Evolutionary conservation across 2,888 invertebrate species (phyloP).

Genomic region (Nomada fabriciana): DNA sequence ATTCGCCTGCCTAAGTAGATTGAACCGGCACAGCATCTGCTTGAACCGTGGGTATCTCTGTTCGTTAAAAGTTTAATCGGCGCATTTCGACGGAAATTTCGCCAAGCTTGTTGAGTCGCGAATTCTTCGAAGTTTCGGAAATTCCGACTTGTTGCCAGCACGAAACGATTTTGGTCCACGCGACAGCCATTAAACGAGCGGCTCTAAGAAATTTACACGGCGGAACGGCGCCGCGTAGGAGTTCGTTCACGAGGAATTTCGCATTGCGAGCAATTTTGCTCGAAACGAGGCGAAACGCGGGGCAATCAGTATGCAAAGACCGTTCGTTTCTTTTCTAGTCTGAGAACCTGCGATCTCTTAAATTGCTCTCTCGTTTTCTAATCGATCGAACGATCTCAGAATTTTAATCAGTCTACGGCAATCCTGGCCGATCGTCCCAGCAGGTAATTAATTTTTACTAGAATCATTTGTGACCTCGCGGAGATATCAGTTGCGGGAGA

Average conservation of each 20-base stretch:
- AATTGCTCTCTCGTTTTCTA: slow-evolving; percentile 8
- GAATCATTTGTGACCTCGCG: not conserved
- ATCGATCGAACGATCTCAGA: slow-evolving; percentile 3
- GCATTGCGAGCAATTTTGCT: not conserved
- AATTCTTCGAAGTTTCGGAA: not conserved
- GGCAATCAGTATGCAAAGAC: slow-evolving; percentile 15
- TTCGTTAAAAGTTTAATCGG: not conserved
- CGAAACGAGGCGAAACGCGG: slow-evolving; percentile 7
- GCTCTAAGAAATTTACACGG: not conserved
- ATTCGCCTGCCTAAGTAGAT: too few relatives aligned
- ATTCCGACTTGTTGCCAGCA: too few relatives aligned
- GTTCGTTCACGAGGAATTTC: not conserved
- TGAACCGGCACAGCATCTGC: too few relatives aligned
- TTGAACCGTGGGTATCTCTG: not conserved
- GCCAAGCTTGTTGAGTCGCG: not conserved
- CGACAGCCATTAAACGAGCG: slow-evolving; percentile 3
- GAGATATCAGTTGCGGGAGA: not conserved
- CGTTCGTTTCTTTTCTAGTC: slow-evolving; percentile 12
- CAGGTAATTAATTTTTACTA: not conserved
- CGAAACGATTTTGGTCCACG: not conserved
- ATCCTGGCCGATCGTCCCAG: too few relatives aligned
- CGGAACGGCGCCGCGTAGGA: not conserved
- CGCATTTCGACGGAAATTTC: not conserved
- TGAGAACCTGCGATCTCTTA: not conserved
- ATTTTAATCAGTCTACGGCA: not conserved